Conservation (phyloP, 2,797 vertebrate genomes). For the Neoniphon sammara region DNA sequence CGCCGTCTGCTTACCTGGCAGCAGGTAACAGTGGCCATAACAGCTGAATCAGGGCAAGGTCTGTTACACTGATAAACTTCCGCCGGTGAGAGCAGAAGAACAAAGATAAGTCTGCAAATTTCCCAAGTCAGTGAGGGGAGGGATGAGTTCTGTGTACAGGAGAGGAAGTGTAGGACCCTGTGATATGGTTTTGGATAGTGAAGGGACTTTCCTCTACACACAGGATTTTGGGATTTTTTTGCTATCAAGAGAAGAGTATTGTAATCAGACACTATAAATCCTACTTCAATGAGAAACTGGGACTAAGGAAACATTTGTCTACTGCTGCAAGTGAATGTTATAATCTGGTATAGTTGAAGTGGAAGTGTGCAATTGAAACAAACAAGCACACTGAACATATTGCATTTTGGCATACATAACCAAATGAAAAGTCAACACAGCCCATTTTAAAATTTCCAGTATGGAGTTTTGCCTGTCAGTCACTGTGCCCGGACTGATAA, state of each 20-base stretch:
- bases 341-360: not conserved
- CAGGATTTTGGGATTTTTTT: constrained; percentile 60
- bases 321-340: not conserved
- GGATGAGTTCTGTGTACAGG: constrained; percentile 48
- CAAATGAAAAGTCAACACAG: not conserved
- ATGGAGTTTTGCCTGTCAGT: not conserved
- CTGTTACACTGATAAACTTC: constrained; percentile 1
- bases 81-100: constrained; percentile 12
- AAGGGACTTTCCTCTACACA: constrained; percentile 68
- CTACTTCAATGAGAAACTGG: constrained; percentile 26
- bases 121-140: constrained; percentile 38
- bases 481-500: not conserved
- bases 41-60: constrained; percentile 3
- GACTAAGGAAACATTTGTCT: constrained; percentile 14
- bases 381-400: too few species aligned
- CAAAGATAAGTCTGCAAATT: constrained; percentile 12
- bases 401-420: not conserved
- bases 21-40: not conserved
- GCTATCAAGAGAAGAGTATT: constrained; percentile 59
- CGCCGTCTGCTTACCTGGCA: constrained; percentile 31
- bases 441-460: not conserved
- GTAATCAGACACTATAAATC: constrained; percentile 47
- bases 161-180: constrained; percentile 47
- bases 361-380: too few species aligned
- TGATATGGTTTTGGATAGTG: constrained; percentile 31